Percentiles rank a stretch among this genome's conserved stretches.
Evolutionary conservation across 2,797 vertebrate genomes (phyloP).

Genomic region (Coilia nasus): DNA sequence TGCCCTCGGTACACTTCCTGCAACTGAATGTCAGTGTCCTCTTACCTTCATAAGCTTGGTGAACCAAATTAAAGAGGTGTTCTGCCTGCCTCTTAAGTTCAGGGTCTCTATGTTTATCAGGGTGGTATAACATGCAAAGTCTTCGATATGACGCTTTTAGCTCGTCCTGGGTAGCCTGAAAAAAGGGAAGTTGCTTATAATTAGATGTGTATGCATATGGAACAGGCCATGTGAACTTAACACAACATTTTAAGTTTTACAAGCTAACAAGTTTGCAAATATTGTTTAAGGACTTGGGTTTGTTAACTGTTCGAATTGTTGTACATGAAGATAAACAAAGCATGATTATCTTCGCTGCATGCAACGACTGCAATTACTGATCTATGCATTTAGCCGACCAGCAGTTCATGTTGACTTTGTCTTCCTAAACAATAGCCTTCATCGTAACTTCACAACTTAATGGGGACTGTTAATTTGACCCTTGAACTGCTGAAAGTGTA

Average conservation of each 20-base stretch:
- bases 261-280: background rate
- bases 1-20: background rate
- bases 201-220: background rate
- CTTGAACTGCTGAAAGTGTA: background rate
- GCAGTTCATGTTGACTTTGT: background rate
- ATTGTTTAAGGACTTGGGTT: no score
- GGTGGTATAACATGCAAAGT: slow-evolving; percentile 97
- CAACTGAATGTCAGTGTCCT: background rate
- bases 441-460: background rate
- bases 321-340: no score
- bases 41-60: slow-evolving; percentile 97
- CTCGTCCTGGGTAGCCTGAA: slow-evolving; percentile 93
- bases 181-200: background rate
- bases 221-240: background rate
- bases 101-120: slow-evolving; percentile 96
- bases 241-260: background rate
- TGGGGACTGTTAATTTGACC: background rate
- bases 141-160: slow-evolving; percentile 94
- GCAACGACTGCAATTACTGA: no score
- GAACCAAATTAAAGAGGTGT: slow-evolving; percentile 94
- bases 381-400: no score
- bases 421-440: background rate
- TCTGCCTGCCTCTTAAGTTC: slow-evolving; percentile 94
- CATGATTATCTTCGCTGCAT: no score
- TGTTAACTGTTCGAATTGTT: no score